Conservation (phyloP, 2,888 invertebrate genomes). For the Nipponacmea schrenckii region DNA sequence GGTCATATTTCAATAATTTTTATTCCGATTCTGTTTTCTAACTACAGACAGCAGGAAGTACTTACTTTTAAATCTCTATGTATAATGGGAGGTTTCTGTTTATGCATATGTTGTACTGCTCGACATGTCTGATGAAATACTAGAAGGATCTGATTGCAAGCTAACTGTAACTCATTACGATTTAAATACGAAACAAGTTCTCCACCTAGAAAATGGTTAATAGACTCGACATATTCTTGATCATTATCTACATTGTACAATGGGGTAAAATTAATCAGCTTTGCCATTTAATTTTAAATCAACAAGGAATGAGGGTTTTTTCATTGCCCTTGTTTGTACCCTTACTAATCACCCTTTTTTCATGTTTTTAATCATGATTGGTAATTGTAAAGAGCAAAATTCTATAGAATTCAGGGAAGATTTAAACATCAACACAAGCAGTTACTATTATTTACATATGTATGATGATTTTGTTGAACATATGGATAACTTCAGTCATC, state of each 20-base stretch:
- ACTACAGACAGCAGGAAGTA: neutral
- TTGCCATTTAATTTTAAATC: too few relatives aligned
- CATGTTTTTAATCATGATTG: too few relatives aligned
- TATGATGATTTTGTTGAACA: neutral
- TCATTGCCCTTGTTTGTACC: too few relatives aligned
- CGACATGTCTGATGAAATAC: slow-evolving; percentile 91
- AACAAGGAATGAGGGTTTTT: too few relatives aligned
- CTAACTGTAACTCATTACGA: slow-evolving; percentile 50
- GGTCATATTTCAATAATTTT: neutral
- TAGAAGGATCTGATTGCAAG: slow-evolving; percentile 72
- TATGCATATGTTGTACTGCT: slow-evolving; percentile 94
- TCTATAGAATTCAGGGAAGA: neutral
- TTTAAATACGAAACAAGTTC: slow-evolving; percentile 65
- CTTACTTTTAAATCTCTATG: slow-evolving; percentile 93
- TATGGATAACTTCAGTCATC: neutral
- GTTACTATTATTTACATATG: neutral
- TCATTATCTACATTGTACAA: too few relatives aligned
- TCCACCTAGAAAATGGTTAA: slow-evolving; percentile 61
- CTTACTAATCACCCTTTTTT: neutral
- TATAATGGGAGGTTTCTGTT: slow-evolving; percentile 87
- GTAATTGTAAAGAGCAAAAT: neutral
- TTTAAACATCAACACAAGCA: neutral
- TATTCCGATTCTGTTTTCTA: neutral
- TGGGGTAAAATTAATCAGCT: too few relatives aligned
- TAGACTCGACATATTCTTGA: too few relatives aligned